Conservation (phyloP, 2,797 vertebrate genomes). For the Xenopus petersii region DNA sequence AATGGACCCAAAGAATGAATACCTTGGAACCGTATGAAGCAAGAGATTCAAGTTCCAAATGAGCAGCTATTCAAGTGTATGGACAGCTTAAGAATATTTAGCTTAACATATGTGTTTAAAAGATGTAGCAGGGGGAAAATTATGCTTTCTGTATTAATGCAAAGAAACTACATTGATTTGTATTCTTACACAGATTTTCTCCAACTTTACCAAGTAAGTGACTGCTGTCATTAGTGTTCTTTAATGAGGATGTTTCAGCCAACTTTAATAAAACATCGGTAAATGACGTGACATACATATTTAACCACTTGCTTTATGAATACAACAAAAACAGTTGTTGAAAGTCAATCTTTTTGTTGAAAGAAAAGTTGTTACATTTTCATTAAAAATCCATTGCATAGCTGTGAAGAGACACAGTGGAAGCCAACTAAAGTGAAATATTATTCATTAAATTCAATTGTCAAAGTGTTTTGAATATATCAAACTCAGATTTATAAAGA, state of each 20-base stretch:
- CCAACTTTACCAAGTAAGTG: constrained; percentile 27
- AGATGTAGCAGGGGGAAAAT: constrained; percentile 16
- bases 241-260: constrained; percentile 42
- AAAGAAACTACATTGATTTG: constrained; percentile 26
- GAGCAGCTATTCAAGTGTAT: no score
- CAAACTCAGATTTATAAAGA: constrained; percentile 42
- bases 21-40: no score
- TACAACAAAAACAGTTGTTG: constrained; percentile 44
- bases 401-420: constrained; percentile 33
- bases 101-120: constrained; percentile 12
- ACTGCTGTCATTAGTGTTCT: constrained; percentile 45
- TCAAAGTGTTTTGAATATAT: constrained; percentile 48
- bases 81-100: not conserved
- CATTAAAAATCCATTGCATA: constrained; percentile 46
- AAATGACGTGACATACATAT: constrained; percentile 48
- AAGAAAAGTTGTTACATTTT: constrained; percentile 41
- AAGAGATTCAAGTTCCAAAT: no score
- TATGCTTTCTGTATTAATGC: no score
- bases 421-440: constrained; percentile 44
- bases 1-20: no score
- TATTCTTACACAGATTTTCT: constrained; percentile 18
- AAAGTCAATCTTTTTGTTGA: constrained; percentile 41
- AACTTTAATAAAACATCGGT: constrained; percentile 45
- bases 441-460: constrained; percentile 50
- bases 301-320: constrained; percentile 6